These are phyloP conservation scores for Syngnathus typhle DNA, from an alignment of 2,113 vertebrate species.

Conservation along the genomic window DNA sequence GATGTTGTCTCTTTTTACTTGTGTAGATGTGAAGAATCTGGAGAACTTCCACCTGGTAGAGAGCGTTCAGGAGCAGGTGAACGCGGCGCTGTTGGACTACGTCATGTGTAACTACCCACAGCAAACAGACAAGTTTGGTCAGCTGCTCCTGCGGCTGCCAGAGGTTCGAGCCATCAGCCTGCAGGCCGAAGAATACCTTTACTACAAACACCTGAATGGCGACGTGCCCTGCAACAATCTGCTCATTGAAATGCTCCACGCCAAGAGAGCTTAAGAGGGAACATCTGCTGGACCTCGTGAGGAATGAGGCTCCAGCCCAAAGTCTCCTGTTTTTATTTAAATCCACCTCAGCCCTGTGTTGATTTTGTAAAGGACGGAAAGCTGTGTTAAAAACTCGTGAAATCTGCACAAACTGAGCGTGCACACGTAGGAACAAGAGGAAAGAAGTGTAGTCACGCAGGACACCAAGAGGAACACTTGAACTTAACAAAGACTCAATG, in stretches of 20 bases:
- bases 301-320: conserved; percentile 25
- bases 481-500: conserved; percentile 20
- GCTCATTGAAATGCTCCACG: conserved; percentile 98
- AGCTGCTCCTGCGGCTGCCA: conserved; percentile 89
- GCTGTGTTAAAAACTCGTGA: background rate
- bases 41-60: conserved; percentile 98
- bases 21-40: conserved; percentile 92
- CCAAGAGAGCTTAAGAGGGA: conserved; percentile 85
- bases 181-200: conserved; percentile 98
- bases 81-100: conserved; percentile 92
- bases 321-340: conserved; percentile 40
- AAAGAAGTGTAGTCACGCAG: background rate
- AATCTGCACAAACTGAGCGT: conserved; percentile 1
- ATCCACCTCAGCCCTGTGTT: background rate
- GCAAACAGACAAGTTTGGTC: conserved; percentile 95
- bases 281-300: conserved; percentile 13
- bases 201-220: conserved; percentile 97
- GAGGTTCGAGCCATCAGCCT: conserved; percentile 96
- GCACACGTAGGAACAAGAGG: conserved; percentile 15
- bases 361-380: background rate
- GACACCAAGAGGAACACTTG: conserved; percentile 29
- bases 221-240: conserved; percentile 99
- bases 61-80: conserved; percentile 96
- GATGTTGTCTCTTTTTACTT: background rate
- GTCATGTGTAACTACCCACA: conserved; percentile 96